Base-by-base conservation (phyloP, 2,113 vertebrate genomes). In the Mormyrus iriodes region DNA sequence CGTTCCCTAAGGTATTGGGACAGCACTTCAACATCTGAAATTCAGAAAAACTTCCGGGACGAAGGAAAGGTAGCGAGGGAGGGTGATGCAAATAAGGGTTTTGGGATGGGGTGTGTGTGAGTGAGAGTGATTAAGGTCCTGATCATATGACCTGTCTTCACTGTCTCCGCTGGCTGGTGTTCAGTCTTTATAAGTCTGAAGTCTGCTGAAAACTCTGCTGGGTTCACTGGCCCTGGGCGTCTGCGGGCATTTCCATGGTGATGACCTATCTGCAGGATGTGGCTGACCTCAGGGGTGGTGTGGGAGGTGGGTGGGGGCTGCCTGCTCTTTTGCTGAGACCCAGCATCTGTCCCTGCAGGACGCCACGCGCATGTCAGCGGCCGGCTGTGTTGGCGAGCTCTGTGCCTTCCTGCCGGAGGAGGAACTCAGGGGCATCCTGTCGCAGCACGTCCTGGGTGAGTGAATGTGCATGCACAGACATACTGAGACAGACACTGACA, bases 381-480 rank as follows among this genome's bases (percentile, higher is more conserved):
- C 98, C 0, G 98, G 98, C 85, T 99, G 98, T 91, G 92, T 99
- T 21, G 98, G 97, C 51, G 97, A 98, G 88, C 94, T 99, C n/a
- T 99, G 98, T 61, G 97, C 97, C 1, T 98, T 98, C 88, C 94
- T 99, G 92, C 96, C 98, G 0, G 98, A 99, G 4, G 98, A 99
- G 35, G 98, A 99, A 94, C 95, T 99, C 73, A 93, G 90, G 91
- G 89, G 69, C 12, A 93, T 99, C 42, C 95, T 99, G 88, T 95
- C 96, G 88, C 97, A 98, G 92, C 97, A 97, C 90, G 88, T 99
- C 83, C 94, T 99, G 86, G 98, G 98, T 99, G 95, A 88, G 93
- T 86, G 86, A 88, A 89, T 27, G 93, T 88, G 86, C 85, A 89
- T 86, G 24, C 7, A 39, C 42, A 46, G 42, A 55, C 51, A 88